These are phyloP conservation scores for Phataginus tricuspis DNA, from an alignment of 2,797 vertebrate genomes.

Conservation along the genomic window DNA sequence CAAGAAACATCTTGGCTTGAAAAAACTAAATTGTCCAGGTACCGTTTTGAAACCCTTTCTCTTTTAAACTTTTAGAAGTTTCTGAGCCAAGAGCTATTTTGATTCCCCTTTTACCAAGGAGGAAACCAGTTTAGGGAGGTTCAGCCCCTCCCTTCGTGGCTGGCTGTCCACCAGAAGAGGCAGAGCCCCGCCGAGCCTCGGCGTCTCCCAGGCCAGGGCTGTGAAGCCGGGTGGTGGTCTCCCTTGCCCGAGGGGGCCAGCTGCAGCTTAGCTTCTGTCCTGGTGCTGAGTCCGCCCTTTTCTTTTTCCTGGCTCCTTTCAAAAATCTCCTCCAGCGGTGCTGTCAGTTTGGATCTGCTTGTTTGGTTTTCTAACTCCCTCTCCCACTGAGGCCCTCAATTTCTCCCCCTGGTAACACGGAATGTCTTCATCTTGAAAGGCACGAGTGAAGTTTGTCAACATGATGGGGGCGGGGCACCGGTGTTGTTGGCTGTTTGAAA, in stretches of 20 bases:
- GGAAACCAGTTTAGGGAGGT: not conserved
- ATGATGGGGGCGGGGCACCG: not conserved
- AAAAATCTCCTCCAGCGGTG: not conserved
- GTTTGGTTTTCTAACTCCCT: not conserved
- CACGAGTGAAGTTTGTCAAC: not conserved
- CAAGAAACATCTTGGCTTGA: slow-evolving; percentile 1
- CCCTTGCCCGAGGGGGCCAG: not conserved
- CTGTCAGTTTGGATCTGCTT: not conserved
- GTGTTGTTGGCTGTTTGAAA: not conserved
- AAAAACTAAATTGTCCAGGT: not conserved
- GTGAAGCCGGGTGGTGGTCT: not conserved
- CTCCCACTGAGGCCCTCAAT: not conserved
- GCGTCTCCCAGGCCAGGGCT: not conserved
- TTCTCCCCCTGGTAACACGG: slow-evolving; percentile 7
- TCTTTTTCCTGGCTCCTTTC: not conserved
- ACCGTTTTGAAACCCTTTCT: not conserved
- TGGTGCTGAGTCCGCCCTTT: not conserved
- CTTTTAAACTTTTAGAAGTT: not conserved
- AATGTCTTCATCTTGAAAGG: not conserved
- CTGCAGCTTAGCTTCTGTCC: not conserved
- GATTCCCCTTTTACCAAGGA: not conserved
- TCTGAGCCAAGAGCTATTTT: slow-evolving; percentile 16
- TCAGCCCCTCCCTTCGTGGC: not conserved
- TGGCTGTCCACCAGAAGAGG: not conserved
- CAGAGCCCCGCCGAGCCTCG: not conserved